phyloP scores from a whole-genome alignment of 2,797 vertebrate genomes.

The Cygnus olor region DNA sequence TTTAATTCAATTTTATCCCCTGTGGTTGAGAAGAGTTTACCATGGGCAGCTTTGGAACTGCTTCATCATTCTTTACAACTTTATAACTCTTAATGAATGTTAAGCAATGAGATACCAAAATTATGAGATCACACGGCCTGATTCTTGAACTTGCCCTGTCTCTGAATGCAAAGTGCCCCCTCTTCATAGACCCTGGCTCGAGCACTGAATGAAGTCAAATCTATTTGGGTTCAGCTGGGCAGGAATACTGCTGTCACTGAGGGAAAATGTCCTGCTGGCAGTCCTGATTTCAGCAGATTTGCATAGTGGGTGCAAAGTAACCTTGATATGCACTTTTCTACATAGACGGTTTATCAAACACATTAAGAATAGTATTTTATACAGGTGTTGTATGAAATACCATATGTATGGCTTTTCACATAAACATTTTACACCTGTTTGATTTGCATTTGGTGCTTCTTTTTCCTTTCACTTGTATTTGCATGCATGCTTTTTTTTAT shows the following conservation, averaged over 20 bases:
- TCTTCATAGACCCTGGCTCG: background rate
- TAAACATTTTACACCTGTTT: background rate
- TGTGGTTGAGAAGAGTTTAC: background rate
- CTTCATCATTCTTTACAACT: background rate
- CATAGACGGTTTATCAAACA: background rate
- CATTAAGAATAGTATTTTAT: background rate
- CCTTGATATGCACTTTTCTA: background rate
- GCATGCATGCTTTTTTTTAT: background rate
- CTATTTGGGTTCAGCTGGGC: background rate
- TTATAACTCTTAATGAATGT: background rate
- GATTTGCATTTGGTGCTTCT: background rate
- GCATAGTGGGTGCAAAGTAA: background rate
- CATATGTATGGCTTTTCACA: background rate
- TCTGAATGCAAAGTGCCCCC: background rate
- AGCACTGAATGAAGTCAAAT: background rate
- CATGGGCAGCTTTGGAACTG: background rate
- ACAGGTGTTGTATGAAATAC: background rate
- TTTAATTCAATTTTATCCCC: background rate
- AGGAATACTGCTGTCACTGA: background rate
- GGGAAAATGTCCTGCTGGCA: background rate
- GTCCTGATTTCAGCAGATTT: background rate
- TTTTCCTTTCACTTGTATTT: background rate
- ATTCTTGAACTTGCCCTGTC: background rate
- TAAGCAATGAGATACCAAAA: background rate
- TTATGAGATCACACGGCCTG: background rate